These are phyloP conservation scores for Hapalemur alaotrensis DNA, from an alignment of 2,797 vertebrate species.

Conservation along the genomic window DNA sequence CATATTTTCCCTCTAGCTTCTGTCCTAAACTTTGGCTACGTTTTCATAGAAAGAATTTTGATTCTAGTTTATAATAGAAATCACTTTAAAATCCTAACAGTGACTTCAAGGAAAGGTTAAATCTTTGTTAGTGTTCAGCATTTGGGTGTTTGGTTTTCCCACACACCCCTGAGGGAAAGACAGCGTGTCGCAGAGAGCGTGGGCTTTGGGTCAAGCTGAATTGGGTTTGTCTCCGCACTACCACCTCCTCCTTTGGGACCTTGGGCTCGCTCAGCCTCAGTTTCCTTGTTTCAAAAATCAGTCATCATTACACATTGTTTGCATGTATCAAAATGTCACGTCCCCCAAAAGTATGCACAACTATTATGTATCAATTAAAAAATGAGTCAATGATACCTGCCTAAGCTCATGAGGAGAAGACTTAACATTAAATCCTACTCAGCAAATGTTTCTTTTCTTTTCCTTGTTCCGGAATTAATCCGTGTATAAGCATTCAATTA, in stretches of 20 bases:
- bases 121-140: background rate
- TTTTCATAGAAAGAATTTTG: background rate
- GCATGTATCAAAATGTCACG: background rate
- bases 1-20: background rate
- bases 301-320: background rate
- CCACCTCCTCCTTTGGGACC: background rate
- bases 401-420: background rate
- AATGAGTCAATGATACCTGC: background rate
- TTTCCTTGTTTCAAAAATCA: background rate
- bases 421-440: background rate
- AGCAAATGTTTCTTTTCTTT: background rate
- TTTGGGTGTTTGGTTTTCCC: background rate
- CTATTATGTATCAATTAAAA: background rate
- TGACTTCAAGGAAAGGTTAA: background rate
- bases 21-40: background rate
- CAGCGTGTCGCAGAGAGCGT: background rate
- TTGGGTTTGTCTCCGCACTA: background rate
- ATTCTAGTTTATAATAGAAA: background rate
- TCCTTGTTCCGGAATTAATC: background rate
- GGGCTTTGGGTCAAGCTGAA: background rate
- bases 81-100: background rate
- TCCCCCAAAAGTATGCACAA: background rate
- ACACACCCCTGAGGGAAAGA: background rate
- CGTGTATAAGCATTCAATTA: background rate
- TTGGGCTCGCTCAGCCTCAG: background rate